Evolutionary conservation across 2,888 invertebrate species (phyloP), one percentile per base, ranked within the genome.

Genomic region (Lasiommata megera): DNA sequence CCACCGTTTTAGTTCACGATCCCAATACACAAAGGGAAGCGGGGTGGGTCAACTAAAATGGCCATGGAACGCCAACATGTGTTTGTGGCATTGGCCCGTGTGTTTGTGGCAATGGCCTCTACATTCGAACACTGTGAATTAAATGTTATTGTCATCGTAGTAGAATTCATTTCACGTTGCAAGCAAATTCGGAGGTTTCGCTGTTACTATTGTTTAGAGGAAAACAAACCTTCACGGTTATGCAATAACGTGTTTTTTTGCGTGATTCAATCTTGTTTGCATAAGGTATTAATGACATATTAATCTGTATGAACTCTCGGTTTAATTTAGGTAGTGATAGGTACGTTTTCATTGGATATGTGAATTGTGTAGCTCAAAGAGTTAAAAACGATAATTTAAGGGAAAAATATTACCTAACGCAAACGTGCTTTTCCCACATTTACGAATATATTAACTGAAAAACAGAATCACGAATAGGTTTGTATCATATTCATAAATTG

Each of bases 11-110:
- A 23, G n/a, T 12, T 53, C 56, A 63, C 65, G 43, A 62, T 54
- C 64, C 61, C 48, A 55, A 34, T 54, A 47, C 37, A 28, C n/a
- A 17, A 16, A 58, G 68, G 56, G 79, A 54, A 77, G 75, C 66
- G 68, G 34, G 69, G 78, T 8, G 74, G 86, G 36, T 77, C 88
- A 64, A 56, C 51, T 18, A 52, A 60, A 41, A 60, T 83, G 84
- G 86, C 55, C 72, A 69, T 36, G 64, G 71, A 71, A 68, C 69
- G 70, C 80, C 74, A 84, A 83, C 87, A 87, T 88, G 84, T 88
- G 88, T 85, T 86, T 82, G 84, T 86, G 82, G 82, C 82, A 80
- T 80, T 83, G 82, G 83, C 84, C 84, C 79, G 69, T 79, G 76
- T 70, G 70, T 71, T 71, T 70, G 74, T 75, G 72, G 69, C 75